Evolutionary conservation across 2,113 vertebrate species (phyloP).

Genomic region (Muntiacus reevesi): DNA sequence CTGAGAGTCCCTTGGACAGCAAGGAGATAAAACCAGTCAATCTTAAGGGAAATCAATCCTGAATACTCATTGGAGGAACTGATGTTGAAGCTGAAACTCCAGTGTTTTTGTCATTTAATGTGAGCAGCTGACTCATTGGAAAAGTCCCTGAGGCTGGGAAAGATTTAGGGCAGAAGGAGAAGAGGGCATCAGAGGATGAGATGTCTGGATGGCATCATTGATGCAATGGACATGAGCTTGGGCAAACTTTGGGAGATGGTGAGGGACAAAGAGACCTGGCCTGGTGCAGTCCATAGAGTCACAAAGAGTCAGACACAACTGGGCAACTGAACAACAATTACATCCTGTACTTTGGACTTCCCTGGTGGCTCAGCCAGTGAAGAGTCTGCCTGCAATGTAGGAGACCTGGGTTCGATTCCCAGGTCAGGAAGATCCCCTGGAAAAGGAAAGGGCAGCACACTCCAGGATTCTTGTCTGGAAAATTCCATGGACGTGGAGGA

Average conservation of each 20-base stretch:
- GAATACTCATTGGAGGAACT: neutral
- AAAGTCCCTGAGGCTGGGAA: neutral
- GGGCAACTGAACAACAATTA: neutral
- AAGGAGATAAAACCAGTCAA: neutral
- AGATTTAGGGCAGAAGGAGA: neutral
- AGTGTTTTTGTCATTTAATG: neutral
- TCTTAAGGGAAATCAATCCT: neutral
- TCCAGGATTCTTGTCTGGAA: neutral
- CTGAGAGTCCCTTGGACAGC: neutral
- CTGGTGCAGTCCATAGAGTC: neutral
- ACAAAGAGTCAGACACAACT: neutral
- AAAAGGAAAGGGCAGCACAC: neutral
- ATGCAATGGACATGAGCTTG: neutral
- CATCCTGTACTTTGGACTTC: neutral
- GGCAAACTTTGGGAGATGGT: neutral
- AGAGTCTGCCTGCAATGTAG: neutral
- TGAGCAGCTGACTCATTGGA: neutral
- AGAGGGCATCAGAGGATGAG: neutral
- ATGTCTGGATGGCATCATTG: neutral
- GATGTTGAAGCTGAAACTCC: neutral
- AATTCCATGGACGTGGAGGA: neutral
- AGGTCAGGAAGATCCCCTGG: neutral
- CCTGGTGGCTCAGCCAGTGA: neutral
- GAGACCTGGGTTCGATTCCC: neutral
- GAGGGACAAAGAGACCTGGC: neutral